Conservation (phyloP, 2,797 vertebrate genomes). For the Hippopotamyrus pictus region DNA sequence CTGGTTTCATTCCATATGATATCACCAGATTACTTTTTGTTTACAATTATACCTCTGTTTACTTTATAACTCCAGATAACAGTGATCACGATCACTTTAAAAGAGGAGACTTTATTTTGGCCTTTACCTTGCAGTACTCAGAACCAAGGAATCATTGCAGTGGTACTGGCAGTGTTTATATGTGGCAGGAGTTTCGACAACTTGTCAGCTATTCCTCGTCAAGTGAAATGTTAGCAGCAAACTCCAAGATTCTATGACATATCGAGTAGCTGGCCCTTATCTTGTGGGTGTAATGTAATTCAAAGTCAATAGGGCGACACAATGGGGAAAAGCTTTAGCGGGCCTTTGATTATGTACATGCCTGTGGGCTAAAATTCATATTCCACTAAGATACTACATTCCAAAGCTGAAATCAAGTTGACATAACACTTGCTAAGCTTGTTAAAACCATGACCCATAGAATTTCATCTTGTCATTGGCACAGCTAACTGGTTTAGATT, state of each 20-base stretch:
- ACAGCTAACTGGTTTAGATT: neutral
- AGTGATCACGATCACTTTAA: neutral
- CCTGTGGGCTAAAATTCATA: neutral
- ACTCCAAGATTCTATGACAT: neutral
- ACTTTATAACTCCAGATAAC: neutral
- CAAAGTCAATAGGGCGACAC: neutral
- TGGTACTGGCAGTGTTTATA: neutral
- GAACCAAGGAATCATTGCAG: neutral
- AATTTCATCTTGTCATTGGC: neutral
- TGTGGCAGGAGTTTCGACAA: neutral
- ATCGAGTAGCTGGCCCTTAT: neutral
- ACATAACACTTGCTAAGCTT: neutral
- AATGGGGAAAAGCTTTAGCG: neutral
- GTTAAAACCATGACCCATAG: neutral
- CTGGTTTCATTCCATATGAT: neutral
- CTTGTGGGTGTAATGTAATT: conserved; percentile 9
- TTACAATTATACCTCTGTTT: neutral
- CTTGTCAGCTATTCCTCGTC: neutral
- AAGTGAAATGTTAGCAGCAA: neutral
- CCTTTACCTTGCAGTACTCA: neutral
- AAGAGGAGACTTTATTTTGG: neutral
- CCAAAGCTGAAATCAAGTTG: neutral
- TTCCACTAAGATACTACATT: neutral
- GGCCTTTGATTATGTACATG: neutral
- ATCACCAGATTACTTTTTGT: neutral